These are phyloP conservation scores for Zosterops hypoxanthus DNA, from an alignment of 2,113 vertebrate genomes.

Conservation along the genomic window DNA sequence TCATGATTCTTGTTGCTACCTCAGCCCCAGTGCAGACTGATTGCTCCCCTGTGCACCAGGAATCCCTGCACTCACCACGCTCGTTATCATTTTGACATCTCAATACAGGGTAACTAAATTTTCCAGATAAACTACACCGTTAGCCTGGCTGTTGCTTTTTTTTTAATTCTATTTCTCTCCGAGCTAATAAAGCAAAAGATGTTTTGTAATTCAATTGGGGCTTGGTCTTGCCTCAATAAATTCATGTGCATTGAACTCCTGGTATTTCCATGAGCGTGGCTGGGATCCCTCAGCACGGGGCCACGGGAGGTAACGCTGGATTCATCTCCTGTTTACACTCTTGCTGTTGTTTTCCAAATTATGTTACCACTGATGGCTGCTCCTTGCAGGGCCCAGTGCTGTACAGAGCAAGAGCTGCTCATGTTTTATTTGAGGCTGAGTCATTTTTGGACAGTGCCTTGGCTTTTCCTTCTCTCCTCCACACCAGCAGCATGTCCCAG, in stretches of 20 bases:
- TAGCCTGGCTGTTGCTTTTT: constrained; percentile 22
- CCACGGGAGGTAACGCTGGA: accelerated
- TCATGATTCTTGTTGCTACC: not conserved
- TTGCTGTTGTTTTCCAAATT: not conserved
- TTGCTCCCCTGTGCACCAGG: not conserved
- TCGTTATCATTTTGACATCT: constrained; percentile 1
- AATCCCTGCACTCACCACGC: not conserved
- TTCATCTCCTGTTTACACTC: not conserved
- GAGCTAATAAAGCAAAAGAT: constrained; percentile 41
- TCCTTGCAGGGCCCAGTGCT: not conserved
- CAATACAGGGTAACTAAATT: not conserved
- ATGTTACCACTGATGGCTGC: not conserved
- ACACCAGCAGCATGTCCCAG: not conserved
- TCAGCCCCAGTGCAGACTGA: not conserved
- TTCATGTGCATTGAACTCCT: not conserved
- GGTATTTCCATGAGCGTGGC: not conserved
- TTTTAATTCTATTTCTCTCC: constrained; percentile 43
- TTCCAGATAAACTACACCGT: not conserved
- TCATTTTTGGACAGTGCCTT: not conserved
- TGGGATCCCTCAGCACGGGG: not conserved
- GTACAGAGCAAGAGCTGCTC: not conserved
- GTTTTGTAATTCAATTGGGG: constrained; percentile 28
- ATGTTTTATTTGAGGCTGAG: not conserved
- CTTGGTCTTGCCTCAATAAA: constrained; percentile 29
- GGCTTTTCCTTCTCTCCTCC: not conserved